phyloP scores from a whole-genome alignment of 2,797 vertebrate species.

The Diplodus sargus region DNA sequence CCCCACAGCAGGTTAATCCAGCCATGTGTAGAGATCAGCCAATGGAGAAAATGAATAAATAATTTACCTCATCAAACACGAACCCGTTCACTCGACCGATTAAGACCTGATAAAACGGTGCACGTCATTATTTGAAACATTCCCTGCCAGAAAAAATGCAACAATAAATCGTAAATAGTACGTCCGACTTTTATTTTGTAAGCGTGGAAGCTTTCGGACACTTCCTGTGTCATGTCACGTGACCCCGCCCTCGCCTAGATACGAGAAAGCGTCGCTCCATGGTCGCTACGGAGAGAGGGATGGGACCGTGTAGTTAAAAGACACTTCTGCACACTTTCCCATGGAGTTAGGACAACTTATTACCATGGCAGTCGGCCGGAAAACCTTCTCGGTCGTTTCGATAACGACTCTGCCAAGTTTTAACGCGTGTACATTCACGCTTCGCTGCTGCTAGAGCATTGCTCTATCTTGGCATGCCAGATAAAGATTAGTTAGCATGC shows the following conservation, averaged over 20 bases:
- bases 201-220: neutral
- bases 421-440: neutral
- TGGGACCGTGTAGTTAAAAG: slow-evolving; percentile 17
- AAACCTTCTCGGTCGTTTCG: slow-evolving; percentile 4
- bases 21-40: neutral
- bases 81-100: neutral
- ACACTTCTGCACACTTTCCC: slow-evolving; percentile 34
- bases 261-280: slow-evolving; percentile 78
- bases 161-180: neutral
- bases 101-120: too few relatives aligned
- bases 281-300: slow-evolving; percentile 73
- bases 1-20: neutral
- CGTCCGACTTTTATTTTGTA: slow-evolving; percentile 71
- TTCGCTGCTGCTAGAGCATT: slow-evolving; percentile 25
- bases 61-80: neutral
- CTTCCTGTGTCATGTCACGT: slow-evolving; percentile 68
- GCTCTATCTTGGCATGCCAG: slow-evolving; percentile 58
- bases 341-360: neutral
- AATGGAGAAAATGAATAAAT: neutral
- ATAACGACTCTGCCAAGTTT: slow-evolving; percentile 17
- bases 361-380: slow-evolving; percentile 44
- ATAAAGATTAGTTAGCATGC: slow-evolving; percentile 80
- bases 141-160: neutral
- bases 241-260: slow-evolving; percentile 71
- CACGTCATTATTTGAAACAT: neutral